phyloP scores from a whole-genome alignment of 2,888 invertebrate genomes.

The Caenorhabditis wallacei region DNA sequence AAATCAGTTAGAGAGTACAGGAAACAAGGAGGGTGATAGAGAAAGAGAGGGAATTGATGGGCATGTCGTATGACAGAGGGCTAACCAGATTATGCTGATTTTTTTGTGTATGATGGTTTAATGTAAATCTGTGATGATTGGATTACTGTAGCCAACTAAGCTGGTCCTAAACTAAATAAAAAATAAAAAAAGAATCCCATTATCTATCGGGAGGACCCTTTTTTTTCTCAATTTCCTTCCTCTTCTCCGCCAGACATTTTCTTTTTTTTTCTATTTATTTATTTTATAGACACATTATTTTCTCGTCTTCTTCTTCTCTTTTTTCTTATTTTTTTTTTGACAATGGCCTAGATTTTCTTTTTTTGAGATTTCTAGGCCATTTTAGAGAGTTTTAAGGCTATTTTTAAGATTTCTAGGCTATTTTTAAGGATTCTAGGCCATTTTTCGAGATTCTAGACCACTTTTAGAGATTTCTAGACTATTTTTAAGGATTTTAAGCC shows the following conservation, averaged over 20 bases:
- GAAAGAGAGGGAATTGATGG: background rate
- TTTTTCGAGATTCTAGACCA: too few relatives aligned
- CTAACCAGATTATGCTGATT: constrained; percentile 51
- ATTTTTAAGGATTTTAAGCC: background rate
- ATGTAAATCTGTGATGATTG: background rate
- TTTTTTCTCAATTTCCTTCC: background rate
- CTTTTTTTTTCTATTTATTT: constrained; percentile 1
- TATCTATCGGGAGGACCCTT: background rate
- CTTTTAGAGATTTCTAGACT: background rate
- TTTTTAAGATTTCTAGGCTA: too few relatives aligned
- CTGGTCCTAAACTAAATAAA: too few relatives aligned
- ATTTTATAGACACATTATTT: background rate
- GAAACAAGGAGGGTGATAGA: background rate
- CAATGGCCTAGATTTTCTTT: background rate
- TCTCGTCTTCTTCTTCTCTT: constrained; percentile 10
- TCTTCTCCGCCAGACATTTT: constrained; percentile 12
- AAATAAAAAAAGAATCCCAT: constrained; percentile 1
- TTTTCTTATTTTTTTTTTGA: constrained; percentile 11
- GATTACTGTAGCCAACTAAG: too few relatives aligned
- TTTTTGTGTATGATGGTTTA: background rate
- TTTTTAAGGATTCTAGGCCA: background rate
- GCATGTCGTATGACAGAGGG: constrained; percentile 22
- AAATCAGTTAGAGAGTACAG: background rate
- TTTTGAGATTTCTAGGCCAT: background rate
- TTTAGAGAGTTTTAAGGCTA: too few relatives aligned